Percentiles rank a stretch among this genome's conserved stretches.
phyloP scores from a whole-genome alignment of 2,888 invertebrate species.

The Cancer borealis region DNA sequence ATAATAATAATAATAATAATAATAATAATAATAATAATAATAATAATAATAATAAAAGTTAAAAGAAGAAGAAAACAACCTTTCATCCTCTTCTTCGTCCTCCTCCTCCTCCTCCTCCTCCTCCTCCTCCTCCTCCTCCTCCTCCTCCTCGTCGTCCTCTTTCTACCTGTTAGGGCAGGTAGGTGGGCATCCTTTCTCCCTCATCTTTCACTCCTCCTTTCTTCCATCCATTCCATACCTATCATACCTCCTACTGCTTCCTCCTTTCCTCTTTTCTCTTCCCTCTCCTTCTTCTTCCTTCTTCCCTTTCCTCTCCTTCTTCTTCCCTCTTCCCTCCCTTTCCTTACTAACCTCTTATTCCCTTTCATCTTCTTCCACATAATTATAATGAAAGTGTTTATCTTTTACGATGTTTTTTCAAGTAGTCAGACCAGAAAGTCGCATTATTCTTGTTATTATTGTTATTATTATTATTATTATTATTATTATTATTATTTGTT shows the following conservation, averaged over 20 bases:
- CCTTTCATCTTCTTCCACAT: not conserved
- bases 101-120: not conserved
- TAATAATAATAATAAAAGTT: not conserved
- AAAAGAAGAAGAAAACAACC: not conserved
- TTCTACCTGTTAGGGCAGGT: not conserved
- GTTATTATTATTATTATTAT: slow-evolving; percentile 38
- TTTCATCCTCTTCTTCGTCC: not conserved
- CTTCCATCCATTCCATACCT: not conserved
- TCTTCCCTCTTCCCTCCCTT: not conserved
- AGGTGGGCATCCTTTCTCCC: not conserved
- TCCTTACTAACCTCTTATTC: not conserved
- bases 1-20: not conserved
- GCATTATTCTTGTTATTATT: not conserved
- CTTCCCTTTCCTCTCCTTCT: not conserved
- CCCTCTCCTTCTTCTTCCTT: not conserved
- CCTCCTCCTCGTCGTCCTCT: not conserved
- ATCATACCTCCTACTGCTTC: not conserved
- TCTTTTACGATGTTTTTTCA: not conserved
- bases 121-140: not conserved
- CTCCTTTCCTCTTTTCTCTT: not conserved
- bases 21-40: not conserved
- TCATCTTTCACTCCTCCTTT: not conserved
- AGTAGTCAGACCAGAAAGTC: not conserved
- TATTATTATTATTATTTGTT: not conserved
- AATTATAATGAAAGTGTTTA: not conserved